Conservation (phyloP, 35 echinoderm and acorn worm genomes). For the Lytechinus pictus region DNA sequence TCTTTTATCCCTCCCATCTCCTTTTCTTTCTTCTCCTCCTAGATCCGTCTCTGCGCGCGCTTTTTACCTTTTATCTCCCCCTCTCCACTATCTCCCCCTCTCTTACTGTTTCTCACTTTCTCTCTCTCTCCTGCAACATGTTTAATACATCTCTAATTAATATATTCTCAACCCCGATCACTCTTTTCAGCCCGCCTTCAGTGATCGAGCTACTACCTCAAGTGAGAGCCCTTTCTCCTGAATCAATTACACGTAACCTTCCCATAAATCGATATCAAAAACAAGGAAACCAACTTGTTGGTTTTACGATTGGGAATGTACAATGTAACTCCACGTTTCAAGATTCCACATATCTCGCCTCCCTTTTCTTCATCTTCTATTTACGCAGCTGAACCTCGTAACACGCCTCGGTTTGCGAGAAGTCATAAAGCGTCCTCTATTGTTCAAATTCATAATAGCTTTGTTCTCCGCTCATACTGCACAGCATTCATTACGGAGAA, state of each 20-base stretch:
- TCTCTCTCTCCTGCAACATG: background rate
- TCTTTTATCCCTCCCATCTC: no score
- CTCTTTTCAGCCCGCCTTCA: background rate
- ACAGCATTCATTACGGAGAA: background rate
- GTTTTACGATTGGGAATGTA: background rate
- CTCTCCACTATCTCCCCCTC: background rate
- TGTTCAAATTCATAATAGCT: background rate
- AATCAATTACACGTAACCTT: background rate
- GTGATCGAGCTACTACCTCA: no score
- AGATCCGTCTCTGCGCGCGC: no score
- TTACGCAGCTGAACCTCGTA: background rate
- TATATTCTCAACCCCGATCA: background rate
- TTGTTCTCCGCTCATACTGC: background rate
- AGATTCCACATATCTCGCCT: background rate
- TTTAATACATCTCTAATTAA: no score
- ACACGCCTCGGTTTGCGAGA: background rate
- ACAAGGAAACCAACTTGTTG: conserved; percentile 18
- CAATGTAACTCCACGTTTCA: background rate
- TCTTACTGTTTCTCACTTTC: background rate
- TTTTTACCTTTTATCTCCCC: no score
- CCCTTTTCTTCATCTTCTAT: background rate
- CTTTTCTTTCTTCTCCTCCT: no score
- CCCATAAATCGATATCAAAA: background rate
- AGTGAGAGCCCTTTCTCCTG: background rate
- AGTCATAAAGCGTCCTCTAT: conserved; percentile 18